These are phyloP conservation scores for Orchesellides sinensis DNA, from an alignment of 2,888 invertebrate species.

Conservation along the genomic window DNA sequence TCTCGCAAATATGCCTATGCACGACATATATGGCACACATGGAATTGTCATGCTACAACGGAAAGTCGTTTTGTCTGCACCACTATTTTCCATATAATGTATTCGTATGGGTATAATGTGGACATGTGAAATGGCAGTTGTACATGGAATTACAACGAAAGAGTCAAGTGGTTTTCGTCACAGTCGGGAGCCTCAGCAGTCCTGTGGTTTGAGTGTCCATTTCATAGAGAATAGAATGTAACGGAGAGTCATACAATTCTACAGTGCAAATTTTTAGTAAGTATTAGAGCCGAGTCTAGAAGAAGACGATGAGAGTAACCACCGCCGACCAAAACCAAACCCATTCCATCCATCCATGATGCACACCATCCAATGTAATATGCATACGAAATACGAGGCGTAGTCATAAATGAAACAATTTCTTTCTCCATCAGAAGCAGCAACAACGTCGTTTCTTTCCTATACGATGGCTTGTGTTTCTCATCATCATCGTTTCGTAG, in stretches of 20 bases:
- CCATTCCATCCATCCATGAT: conserved; percentile 53
- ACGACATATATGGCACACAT: background rate
- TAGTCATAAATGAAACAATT: conserved; percentile 46
- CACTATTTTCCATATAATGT: conserved; percentile 4
- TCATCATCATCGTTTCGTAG: conserved; percentile 3
- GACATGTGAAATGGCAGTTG: conserved; percentile 3
- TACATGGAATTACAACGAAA: conserved; percentile 7
- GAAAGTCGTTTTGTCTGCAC: conserved; percentile 13
- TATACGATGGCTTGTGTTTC: conserved; percentile 41
- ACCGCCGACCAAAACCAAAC: conserved; percentile 44
- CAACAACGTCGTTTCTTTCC: conserved; percentile 40
- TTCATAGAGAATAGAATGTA: conserved; percentile 56
- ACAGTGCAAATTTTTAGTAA: conserved; percentile 33
- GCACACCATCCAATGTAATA: conserved; percentile 55
- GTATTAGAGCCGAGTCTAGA: background rate
- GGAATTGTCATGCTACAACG: background rate
- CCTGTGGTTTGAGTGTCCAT: conserved; percentile 63
- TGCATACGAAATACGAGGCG: conserved; percentile 51
- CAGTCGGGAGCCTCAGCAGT: conserved; percentile 61
- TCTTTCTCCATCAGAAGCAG: conserved; percentile 32
- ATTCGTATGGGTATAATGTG: no score
- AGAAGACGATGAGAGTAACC: conserved; percentile 38
- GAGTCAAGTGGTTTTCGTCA: conserved; percentile 64
- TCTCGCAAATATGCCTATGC: no score
- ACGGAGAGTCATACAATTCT: conserved; percentile 43